Conservation (phyloP, 1,140 invertebrate species). For the Neodiprion fabricii region DNA sequence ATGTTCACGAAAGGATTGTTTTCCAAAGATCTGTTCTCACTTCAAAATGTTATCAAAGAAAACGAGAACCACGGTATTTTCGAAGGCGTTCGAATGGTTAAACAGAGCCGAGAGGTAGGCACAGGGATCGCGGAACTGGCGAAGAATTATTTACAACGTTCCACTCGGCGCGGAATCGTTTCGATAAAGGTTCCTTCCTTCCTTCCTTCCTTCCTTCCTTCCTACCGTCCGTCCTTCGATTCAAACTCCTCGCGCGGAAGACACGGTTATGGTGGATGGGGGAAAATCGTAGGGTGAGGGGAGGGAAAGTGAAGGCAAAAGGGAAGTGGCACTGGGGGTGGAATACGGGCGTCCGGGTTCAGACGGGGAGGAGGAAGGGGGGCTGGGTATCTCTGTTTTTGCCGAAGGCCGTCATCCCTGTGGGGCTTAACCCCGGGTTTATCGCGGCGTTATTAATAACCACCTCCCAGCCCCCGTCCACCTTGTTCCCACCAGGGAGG, state of each 20-base stretch:
- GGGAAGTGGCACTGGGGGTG: slow-evolving; percentile 20
- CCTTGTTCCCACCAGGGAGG: slow-evolving; percentile 31
- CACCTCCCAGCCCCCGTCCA: slow-evolving; percentile 23
- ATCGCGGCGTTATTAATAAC: slow-evolving; percentile 54
- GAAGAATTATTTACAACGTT: not conserved
- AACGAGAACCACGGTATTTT: no score
- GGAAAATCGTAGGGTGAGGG: slow-evolving; percentile 12
- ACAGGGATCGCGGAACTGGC: no score
- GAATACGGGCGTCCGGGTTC: slow-evolving; percentile 3
- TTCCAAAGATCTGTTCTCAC: no score
- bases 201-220: slow-evolving; percentile 21
- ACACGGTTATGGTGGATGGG: not conserved
- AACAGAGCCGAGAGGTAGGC: no score
- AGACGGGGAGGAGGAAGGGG: slow-evolving; percentile 27
- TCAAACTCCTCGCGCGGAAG: not conserved
- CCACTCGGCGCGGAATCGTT: not conserved
- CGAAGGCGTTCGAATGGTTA: no score
- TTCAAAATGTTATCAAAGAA: no score
- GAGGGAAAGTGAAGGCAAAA: slow-evolving; percentile 15
- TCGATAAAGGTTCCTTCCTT: slow-evolving; percentile 6
- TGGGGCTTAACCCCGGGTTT: slow-evolving; percentile 46
- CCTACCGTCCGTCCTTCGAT: no score
- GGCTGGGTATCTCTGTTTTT: slow-evolving; percentile 34
- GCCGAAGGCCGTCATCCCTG: slow-evolving; percentile 39
- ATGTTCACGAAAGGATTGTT: no score